phyloP scores from a whole-genome alignment of 2,888 invertebrate species.

The Andrena chrysosceles region DNA sequence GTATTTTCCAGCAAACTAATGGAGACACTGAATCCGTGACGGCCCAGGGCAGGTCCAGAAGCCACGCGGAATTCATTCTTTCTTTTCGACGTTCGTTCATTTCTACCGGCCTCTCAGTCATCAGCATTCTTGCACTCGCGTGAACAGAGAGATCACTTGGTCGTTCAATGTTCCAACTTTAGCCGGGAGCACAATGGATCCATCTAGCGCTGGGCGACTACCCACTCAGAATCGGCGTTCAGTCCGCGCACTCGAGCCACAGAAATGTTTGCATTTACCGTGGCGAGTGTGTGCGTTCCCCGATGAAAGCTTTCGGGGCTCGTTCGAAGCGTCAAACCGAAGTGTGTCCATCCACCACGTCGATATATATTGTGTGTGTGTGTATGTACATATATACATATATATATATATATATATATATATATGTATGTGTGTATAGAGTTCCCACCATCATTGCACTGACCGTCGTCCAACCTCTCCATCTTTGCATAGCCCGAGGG shows the following conservation, averaged over 20 bases:
- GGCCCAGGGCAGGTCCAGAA: conserved; percentile 4
- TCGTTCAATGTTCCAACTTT: conserved; percentile 72
- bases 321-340: conserved; percentile 71
- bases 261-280: conserved; percentile 80
- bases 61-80: conserved; percentile 57
- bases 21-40: conserved; percentile 32
- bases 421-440: conserved; percentile 30
- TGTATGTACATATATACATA: too few species aligned
- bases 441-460: conserved; percentile 49
- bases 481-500: conserved; percentile 65
- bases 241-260: conserved; percentile 69
- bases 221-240: conserved; percentile 72
- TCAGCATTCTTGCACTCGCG: conserved; percentile 44
- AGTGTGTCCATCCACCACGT: conserved; percentile 71
- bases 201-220: conserved; percentile 69
- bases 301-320: conserved; percentile 73
- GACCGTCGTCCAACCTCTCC: conserved; percentile 53
- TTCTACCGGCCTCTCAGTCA: conserved; percentile 24
- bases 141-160: conserved; percentile 63
- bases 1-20: conserved; percentile 60
- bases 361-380: conserved; percentile 33
- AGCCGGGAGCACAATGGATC: conserved; percentile 69
- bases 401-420: too few species aligned
- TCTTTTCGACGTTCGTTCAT: conserved; percentile 48
- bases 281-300: conserved; percentile 59